phyloP scores from a whole-genome alignment of 2,888 invertebrate species.

The Habrosyne pyritoides region DNA sequence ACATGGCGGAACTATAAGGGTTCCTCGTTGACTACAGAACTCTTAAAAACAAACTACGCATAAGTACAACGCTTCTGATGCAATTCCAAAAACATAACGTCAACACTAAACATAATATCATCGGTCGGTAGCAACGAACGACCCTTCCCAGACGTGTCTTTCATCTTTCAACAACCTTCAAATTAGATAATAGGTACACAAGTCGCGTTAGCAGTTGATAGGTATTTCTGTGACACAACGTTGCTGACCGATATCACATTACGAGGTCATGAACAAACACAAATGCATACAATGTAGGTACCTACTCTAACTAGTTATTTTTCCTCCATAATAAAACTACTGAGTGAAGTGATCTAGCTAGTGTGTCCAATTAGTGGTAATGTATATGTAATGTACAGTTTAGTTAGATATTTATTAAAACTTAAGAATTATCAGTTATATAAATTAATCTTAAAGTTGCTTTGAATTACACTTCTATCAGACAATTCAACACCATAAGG shows the following conservation, averaged over 20 bases:
- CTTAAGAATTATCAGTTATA: too few species aligned
- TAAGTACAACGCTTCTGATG: not conserved
- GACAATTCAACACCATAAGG: too few species aligned
- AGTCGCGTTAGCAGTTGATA: too few species aligned
- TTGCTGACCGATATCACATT: not conserved
- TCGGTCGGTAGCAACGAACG: not conserved
- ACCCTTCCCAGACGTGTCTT: constrained; percentile 1
- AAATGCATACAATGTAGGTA: not conserved
- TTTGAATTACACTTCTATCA: too few species aligned
- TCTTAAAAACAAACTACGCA: too few species aligned
- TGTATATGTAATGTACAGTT: too few species aligned
- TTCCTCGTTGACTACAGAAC: too few species aligned
- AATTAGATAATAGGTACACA: constrained; percentile 3
- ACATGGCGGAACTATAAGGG: too few species aligned
- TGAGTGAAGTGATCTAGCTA: not conserved
- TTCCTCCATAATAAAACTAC: not conserved
- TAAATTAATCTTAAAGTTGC: too few species aligned
- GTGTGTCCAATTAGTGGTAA: not conserved
- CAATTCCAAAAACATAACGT: not conserved
- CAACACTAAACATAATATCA: not conserved
- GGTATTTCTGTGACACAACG: not conserved
- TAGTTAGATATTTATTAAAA: too few species aligned
- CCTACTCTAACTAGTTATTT: not conserved
- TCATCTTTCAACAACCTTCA: constrained; percentile 5
- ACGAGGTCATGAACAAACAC: not conserved